A percentile compares a stretch with the other conserved stretches of the same genome.
These are phyloP conservation scores for Tenualosa ilisha DNA, from an alignment of 2,797 vertebrate genomes.

Conservation along the genomic window DNA sequence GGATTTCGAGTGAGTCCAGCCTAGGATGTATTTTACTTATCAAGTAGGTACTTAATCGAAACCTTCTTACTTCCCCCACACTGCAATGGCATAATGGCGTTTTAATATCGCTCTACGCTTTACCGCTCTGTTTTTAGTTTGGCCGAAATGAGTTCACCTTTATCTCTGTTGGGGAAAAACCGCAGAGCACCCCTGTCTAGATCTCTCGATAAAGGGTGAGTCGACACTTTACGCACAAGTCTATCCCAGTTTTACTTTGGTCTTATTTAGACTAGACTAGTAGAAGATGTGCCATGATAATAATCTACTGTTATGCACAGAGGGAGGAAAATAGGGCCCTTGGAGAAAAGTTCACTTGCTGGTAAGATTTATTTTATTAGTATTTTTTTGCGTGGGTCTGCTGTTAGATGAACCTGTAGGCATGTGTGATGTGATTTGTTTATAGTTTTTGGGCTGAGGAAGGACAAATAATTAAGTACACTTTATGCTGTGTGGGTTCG, in stretches of 20 bases:
- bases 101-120: neutral
- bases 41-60: neutral
- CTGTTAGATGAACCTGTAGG: neutral
- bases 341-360: conserved; percentile 49
- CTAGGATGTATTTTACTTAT: neutral
- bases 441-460: too few species aligned
- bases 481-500: neutral
- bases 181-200: conserved; percentile 65
- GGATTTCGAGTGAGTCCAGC: neutral
- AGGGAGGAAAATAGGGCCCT: conserved; percentile 46
- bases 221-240: conserved; percentile 23
- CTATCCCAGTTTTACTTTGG: too few species aligned
- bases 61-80: neutral
- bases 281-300: neutral
- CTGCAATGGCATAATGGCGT: neutral
- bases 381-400: neutral
- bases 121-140: neutral
- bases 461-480: too few species aligned
- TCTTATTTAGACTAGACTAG: too few species aligned
- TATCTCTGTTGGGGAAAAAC: conserved; percentile 76
- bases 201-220: conserved; percentile 63
- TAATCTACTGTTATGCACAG: conserved; percentile 33
- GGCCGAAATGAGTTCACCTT: conserved; percentile 75
- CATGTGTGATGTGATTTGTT: neutral
- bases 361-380: conserved; percentile 45